These are phyloP conservation scores for Diplodus puntazzo DNA, from an alignment of 2,797 vertebrate genomes.

Conservation along the genomic window DNA sequence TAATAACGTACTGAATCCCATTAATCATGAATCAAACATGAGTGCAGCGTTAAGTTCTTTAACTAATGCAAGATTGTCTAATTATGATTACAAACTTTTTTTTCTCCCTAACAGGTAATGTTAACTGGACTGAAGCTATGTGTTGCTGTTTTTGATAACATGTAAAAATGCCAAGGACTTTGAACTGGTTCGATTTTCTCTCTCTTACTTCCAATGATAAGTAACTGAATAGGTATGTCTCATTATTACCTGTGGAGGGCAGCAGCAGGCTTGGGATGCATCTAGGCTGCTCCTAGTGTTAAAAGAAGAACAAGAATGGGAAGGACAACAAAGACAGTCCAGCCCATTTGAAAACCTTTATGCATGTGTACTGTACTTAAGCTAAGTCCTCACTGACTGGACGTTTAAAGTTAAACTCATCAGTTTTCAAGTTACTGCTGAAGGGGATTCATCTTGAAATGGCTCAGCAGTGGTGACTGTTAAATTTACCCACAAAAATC, in stretches of 20 bases:
- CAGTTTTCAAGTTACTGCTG: neutral
- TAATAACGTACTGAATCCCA: neutral
- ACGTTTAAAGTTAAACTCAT: neutral
- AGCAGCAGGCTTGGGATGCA: constrained; percentile 66
- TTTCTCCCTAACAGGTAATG: neutral
- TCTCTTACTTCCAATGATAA: neutral
- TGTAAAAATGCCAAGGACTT: neutral
- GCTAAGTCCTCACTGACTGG: neutral
- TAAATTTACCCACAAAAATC: neutral
- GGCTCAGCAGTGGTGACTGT: neutral
- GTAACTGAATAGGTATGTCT: constrained; percentile 6
- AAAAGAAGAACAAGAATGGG: constrained; percentile 54
- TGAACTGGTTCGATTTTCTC: neutral
- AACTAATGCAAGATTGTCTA: neutral
- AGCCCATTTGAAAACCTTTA: neutral
- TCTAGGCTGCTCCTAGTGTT: constrained; percentile 7
- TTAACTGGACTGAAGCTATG: neutral
- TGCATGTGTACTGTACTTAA: neutral
- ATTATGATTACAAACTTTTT: neutral
- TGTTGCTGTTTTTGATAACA: neutral
- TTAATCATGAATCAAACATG: neutral
- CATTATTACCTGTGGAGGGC: constrained; percentile 67
- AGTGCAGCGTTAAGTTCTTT: neutral
- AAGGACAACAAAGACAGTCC: neutral
- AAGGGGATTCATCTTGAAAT: neutral